Base-by-base conservation (phyloP, 2,888 invertebrate species). In the Byasa hedistus region DNA sequence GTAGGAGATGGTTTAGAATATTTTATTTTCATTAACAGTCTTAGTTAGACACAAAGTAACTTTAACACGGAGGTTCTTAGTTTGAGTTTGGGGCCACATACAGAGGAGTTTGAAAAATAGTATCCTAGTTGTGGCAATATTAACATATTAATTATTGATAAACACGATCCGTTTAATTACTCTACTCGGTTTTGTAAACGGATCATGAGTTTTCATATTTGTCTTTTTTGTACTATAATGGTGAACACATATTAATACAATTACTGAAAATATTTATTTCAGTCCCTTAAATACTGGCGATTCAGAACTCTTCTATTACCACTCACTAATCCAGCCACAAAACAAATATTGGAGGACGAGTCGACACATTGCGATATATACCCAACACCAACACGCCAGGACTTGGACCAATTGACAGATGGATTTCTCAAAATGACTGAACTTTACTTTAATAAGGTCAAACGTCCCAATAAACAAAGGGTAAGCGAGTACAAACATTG, bases 231-330 rank as follows among this genome's bases (percentile, higher is more conserved):
- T 36, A 36, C 36, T 8, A 36, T 36, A 19, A 19, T 3, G 44
- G 1, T 44, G 2, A 44, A 44, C 19, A 36, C 19, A n/a, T n/a
- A 12, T n/a, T 48, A n/a, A 5, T 48, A n/a, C 2, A 48, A 48
- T 48, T 48, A 21, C 2, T 5, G n/a, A 8, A 21, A 36, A 12
- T 36, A 44, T 23, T 32, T 23, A 52, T 70, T 83, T 52, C 80
- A 97, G 96, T 93, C 95, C 17, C 87, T 96, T 32, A 98, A 98
- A 84, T 98, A 96, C 82, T 98, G 97, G 97, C 94, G 98, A 68
- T 97, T 98, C 82, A 94, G 98, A 57, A 96, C 98, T 72, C 95
- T 98, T 71, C 89, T 99, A 2, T 83, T 99, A 63, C 98, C 98
- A 0, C 92, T 96, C 62, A 95, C 95, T 78, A 97, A 96, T 80